Percentiles rank a stretch among this genome's conserved stretches.
Conservation (phyloP, 2,113 vertebrate species). For the Cololabis saira region DNA sequence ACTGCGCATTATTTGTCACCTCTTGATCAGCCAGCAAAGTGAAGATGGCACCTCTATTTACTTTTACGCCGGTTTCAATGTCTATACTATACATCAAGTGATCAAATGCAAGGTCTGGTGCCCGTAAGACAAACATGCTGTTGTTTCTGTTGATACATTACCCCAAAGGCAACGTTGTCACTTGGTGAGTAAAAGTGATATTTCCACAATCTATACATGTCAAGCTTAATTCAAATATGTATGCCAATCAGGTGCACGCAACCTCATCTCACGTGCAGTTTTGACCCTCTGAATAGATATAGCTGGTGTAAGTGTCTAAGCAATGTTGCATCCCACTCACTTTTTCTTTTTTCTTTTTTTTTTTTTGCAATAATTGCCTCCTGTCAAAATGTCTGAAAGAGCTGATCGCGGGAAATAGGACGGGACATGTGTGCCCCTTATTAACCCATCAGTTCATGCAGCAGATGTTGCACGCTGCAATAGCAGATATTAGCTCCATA, state of each 20-base stretch:
- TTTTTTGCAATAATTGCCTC: constrained; percentile 75
- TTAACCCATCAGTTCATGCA: constrained; percentile 75
- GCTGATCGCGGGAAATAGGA: constrained; percentile 80
- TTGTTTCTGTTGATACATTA: too few species aligned
- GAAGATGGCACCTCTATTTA: too few species aligned
- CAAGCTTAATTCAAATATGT: constrained; percentile 56
- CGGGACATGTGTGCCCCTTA: constrained; percentile 75
- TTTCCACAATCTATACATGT: constrained; percentile 30
- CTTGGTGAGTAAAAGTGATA: constrained; percentile 11
- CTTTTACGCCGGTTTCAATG: too few species aligned
- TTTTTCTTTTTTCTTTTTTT: constrained; percentile 72
- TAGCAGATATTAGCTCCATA: constrained; percentile 53
- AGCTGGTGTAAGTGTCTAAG: constrained; percentile 60
- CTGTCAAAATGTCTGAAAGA: constrained; percentile 80
- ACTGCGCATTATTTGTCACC: too few species aligned
- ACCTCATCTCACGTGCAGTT: constrained; percentile 54
- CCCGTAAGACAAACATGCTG: too few species aligned
- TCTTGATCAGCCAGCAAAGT: too few species aligned
- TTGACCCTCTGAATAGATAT: constrained; percentile 63
- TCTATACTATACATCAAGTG: too few species aligned
- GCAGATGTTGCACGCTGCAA: constrained; percentile 74
- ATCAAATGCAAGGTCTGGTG: too few species aligned
- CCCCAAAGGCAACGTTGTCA: background rate
- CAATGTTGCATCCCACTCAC: constrained; percentile 66
- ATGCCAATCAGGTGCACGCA: constrained; percentile 51